Evolutionary conservation across 2,888 invertebrate genomes (phyloP).

Genomic region (Lasioglossum vierecki): DNA sequence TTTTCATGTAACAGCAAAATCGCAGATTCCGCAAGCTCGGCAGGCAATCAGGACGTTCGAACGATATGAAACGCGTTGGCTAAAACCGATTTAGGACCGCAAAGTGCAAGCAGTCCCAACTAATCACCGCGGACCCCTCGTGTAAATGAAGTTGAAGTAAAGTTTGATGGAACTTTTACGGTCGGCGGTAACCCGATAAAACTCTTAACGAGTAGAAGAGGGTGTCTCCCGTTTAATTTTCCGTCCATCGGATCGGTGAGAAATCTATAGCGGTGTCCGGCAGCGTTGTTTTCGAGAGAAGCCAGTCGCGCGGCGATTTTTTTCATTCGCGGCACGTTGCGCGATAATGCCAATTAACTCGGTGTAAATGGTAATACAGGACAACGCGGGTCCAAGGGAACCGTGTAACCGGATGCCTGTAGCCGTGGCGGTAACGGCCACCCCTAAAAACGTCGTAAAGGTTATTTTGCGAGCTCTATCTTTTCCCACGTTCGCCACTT

Average conservation of each 20-base stretch:
- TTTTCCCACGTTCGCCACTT: constrained; percentile 24
- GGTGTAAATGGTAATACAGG: constrained; percentile 55
- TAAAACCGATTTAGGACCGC: neutral
- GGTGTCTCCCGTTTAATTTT: neutral
- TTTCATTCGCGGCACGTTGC: constrained; percentile 19
- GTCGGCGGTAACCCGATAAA: neutral
- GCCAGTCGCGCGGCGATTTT: neutral
- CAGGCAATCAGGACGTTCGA: neutral
- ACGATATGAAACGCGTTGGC: neutral
- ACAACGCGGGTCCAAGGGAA: neutral
- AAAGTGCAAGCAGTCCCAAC: neutral
- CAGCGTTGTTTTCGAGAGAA: neutral
- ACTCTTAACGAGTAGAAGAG: neutral
- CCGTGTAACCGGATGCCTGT: constrained; percentile 26
- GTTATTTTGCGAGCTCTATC: constrained; percentile 33
- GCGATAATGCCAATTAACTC: constrained; percentile 61
- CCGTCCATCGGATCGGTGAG: neutral
- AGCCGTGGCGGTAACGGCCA: constrained; percentile 36
- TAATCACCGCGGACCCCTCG: neutral
- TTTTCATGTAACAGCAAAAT: neutral
- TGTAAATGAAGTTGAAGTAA: neutral
- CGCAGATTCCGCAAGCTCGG: neutral
- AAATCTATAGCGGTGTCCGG: neutral
- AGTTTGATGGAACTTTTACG: constrained; percentile 4
- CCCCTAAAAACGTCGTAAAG: constrained; percentile 50